Evolutionary conservation across 2,797 vertebrate species (phyloP).

Genomic region (Pampus argenteus): DNA sequence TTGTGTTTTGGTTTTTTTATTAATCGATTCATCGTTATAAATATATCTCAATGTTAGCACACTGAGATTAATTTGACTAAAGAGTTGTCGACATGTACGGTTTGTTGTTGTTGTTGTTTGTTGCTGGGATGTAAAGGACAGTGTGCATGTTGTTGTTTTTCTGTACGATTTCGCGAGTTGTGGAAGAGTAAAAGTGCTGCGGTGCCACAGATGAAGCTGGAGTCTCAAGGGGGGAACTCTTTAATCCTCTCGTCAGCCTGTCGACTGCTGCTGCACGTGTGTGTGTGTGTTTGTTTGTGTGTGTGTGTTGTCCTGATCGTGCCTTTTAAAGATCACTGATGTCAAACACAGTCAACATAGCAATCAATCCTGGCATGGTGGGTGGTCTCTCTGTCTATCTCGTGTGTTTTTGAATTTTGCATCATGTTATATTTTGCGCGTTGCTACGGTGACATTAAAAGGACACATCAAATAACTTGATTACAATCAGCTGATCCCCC

Average conservation of each 20-base stretch:
- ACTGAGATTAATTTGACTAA: too few species aligned
- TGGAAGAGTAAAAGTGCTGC: constrained; percentile 22
- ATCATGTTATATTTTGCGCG: constrained; percentile 14
- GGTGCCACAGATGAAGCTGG: constrained; percentile 27
- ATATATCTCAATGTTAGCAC: too few species aligned
- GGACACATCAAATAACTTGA: too few species aligned
- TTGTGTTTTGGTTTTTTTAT: too few species aligned
- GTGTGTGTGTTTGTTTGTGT: not conserved
- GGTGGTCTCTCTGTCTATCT: constrained; percentile 53
- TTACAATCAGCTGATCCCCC: too few species aligned
- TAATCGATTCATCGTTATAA: too few species aligned
- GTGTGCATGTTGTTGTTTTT: not conserved
- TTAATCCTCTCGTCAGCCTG: constrained; percentile 66
- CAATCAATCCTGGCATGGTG: constrained; percentile 55
- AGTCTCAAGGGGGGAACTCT: constrained; percentile 51
- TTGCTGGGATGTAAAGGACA: not conserved
- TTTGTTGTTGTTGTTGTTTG: too few species aligned
- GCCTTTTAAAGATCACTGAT: constrained; percentile 54
- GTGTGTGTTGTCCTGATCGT: constrained; percentile 41
- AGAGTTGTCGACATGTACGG: too few species aligned
- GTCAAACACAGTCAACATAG: constrained; percentile 61
- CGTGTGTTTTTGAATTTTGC: constrained; percentile 8
- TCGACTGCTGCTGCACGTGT: constrained; percentile 48
- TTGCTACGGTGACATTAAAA: too few species aligned
- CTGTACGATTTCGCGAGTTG: not conserved